Base-by-base conservation (phyloP, 1,140 invertebrate species). In the Fopius arisanus region DNA sequence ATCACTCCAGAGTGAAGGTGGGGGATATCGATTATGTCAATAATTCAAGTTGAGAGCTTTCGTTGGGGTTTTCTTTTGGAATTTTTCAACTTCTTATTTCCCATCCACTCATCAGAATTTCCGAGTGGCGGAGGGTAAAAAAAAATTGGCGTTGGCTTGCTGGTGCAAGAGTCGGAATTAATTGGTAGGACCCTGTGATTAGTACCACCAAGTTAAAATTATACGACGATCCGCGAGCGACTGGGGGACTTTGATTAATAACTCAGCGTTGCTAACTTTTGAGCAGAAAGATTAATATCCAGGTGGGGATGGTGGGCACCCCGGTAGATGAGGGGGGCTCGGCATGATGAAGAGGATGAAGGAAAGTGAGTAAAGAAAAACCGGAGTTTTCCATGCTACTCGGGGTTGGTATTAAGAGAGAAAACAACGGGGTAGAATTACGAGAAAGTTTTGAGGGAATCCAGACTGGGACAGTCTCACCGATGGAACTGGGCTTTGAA, bases 131-230 rank as follows among this genome's bases (percentile, higher is more conserved):
- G 14, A 5, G 43, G 43, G n/a, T 2, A 48, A 48, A 48, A 48
- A 48, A 48, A n/a, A n/a, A n/a, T n/a, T 12, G 9, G 33, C 33
- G 9, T 37, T 37, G 33, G 33, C 33, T 37, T 37, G 2, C 33
- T 37, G 33, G n/a, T 48, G 43, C 43, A 48, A 48, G 43, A 48
- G 10, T 48, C 16, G 43, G 43, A 48, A 48, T 48, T 48, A 84
- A 84, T 83, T 84, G 83, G 83, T 84, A 80, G 82, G 79, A 77
- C 68, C 74, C 77, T 76, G 76, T 84, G 82, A 84, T 84, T 83
- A 83, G 81, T 80, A 78, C 78, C 78, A 79, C 77, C 76, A 70
- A 28, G 73, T 77, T 78, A 77, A 82, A 84, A 81, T 83, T 48
- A 48, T 48, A 84, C 80, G 79, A 72, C 78, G 78, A 83, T 82